Evolutionary conservation across 2,113 vertebrate genomes (phyloP).

Genomic region (Alexandromys fortis): DNA sequence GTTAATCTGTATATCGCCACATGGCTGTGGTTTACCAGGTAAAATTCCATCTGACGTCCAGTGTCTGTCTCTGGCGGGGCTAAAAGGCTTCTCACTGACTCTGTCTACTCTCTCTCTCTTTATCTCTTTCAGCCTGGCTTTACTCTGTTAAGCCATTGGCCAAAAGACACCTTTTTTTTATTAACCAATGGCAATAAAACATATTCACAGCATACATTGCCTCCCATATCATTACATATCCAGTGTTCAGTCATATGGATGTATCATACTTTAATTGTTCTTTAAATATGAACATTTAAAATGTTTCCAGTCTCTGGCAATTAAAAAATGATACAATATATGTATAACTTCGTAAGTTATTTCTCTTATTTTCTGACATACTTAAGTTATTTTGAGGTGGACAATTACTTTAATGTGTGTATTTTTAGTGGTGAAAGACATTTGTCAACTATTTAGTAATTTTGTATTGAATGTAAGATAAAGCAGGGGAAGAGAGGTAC

Average conservation of each 20-base stretch:
- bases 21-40: too few relatives aligned
- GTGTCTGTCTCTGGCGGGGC: too few relatives aligned
- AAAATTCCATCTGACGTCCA: too few relatives aligned
- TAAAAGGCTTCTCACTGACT: too few relatives aligned
- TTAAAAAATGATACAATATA: neutral
- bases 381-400: neutral
- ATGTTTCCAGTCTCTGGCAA: neutral
- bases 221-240: neutral
- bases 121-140: too few relatives aligned
- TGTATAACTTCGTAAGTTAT: neutral
- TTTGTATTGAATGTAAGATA: neutral
- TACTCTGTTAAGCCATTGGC: too few relatives aligned
- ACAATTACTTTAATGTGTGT: neutral
- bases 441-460: neutral
- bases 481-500: neutral
- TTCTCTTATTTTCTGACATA: neutral
- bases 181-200: too few relatives aligned
- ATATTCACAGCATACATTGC: too few relatives aligned
- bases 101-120: too few relatives aligned
- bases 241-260: neutral
- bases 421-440: slow-evolving; percentile 33
- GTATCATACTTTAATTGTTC: neutral
- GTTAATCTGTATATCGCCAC: too few relatives aligned
- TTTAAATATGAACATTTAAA: slow-evolving; percentile 36
- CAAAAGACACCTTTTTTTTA: too few relatives aligned